Percentiles rank a stretch among this genome's conserved stretches.
Conservation (phyloP, 2,113 vertebrate species). For the Fukomys damarensis region DNA sequence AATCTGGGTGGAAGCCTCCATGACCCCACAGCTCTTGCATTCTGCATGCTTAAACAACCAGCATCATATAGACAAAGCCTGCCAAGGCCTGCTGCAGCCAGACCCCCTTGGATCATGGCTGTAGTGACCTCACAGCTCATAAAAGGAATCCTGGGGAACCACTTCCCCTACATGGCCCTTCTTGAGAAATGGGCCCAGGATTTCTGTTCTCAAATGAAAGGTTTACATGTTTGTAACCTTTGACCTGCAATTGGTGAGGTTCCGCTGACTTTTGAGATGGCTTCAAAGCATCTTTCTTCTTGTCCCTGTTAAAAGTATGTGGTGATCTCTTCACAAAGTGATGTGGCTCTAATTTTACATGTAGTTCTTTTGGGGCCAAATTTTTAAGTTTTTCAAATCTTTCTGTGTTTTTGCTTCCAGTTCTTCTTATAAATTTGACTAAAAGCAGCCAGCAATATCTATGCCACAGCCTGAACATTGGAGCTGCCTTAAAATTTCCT, state of each 20-base stretch:
- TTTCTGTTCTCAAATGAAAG: not conserved
- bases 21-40: not conserved
- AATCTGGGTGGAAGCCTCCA: not conserved
- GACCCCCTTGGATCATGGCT: not conserved
- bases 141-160: not conserved
- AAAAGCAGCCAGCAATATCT: not conserved
- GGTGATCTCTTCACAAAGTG: not conserved
- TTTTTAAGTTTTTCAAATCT: not conserved
- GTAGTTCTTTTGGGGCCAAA: not conserved
- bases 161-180: not conserved
- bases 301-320: not conserved
- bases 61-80: not conserved
- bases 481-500: not conserved
- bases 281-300: not conserved
- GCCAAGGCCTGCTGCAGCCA: not conserved
- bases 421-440: not conserved
- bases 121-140: not conserved
- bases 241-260: not conserved
- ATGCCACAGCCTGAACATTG: not conserved
- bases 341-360: not conserved
- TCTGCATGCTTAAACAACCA: not conserved
- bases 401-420: not conserved
- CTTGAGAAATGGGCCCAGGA: not conserved
- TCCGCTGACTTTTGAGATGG: not conserved
- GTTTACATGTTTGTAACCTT: not conserved